These are phyloP conservation scores for Cryptocheilus praepositus DNA, from an alignment of 2,888 invertebrate species.

Conservation along the genomic window DNA sequence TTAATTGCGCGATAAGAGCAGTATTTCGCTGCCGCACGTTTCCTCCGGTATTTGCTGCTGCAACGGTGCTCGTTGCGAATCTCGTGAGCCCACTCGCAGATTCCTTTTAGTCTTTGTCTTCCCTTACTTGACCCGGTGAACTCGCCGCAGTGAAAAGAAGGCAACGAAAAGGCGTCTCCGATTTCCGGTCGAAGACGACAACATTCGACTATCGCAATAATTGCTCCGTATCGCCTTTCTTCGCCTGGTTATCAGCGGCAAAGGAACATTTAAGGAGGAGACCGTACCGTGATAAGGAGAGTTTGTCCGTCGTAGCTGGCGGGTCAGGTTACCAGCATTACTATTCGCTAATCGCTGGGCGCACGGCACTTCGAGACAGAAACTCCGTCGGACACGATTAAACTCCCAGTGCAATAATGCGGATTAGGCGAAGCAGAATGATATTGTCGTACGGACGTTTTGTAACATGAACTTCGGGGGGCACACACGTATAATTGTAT, in stretches of 20 bases:
- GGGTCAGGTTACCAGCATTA: conserved; percentile 52
- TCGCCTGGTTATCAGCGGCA: conserved; percentile 22
- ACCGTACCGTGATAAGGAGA: conserved; percentile 44
- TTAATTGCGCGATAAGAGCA: too few species aligned
- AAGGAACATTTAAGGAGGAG: conserved; percentile 47
- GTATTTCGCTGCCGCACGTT: neutral
- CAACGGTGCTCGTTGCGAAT: too few species aligned
- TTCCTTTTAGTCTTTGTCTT: too few species aligned
- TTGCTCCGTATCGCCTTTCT: conserved; percentile 43
- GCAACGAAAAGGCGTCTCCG: conserved; percentile 7
- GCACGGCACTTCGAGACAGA: conserved; percentile 27
- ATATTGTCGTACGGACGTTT: too few species aligned
- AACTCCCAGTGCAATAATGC: conserved; percentile 3
- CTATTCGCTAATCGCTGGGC: conserved; percentile 59
- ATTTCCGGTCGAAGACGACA: conserved; percentile 16
- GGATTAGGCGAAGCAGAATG: too few species aligned
- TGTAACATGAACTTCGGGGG: too few species aligned
- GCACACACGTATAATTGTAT: too few species aligned
- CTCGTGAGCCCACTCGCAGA: neutral
- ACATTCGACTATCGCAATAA: conserved; percentile 18
- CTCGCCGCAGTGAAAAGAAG: too few species aligned
- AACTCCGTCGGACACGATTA: conserved; percentile 24
- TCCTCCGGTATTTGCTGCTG: too few species aligned
- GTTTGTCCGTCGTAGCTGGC: conserved; percentile 25
- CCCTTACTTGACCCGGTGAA: too few species aligned